phyloP scores from a whole-genome alignment of 2,888 invertebrate species.

The Drosophila macrospina region DNA sequence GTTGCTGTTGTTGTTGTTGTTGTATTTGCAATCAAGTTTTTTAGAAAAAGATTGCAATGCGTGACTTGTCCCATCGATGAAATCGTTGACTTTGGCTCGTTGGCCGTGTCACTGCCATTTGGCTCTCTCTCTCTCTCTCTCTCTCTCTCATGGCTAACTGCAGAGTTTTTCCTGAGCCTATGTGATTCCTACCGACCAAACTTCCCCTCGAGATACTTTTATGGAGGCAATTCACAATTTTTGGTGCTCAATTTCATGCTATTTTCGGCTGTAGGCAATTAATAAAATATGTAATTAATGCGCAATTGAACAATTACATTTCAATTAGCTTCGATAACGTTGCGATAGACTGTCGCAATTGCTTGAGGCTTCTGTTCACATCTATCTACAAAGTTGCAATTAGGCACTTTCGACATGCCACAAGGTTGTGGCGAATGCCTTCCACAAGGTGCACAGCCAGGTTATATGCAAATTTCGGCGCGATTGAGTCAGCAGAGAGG shows the following conservation, averaged over 20 bases:
- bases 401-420: slow-evolving; percentile 51
- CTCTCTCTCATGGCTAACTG: slow-evolving; percentile 19
- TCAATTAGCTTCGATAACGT: slow-evolving; percentile 57
- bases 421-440: slow-evolving; percentile 29
- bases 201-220: slow-evolving; percentile 17
- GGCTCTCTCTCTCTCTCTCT: slow-evolving; percentile 15
- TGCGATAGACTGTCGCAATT: slow-evolving; percentile 20
- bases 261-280: slow-evolving; percentile 68
- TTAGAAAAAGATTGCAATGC: slow-evolving; percentile 67
- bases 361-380: slow-evolving; percentile 18
- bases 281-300: slow-evolving; percentile 63
- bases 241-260: slow-evolving; percentile 24
- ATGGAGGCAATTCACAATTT: slow-evolving; percentile 26
- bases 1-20: slow-evolving; percentile 11
- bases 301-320: slow-evolving; percentile 67
- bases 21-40: slow-evolving; percentile 70
- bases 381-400: slow-evolving; percentile 24
- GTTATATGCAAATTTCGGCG: slow-evolving; percentile 59
- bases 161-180: slow-evolving; percentile 4
- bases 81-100: slow-evolving; percentile 38
- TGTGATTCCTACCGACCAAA: slow-evolving; percentile 35
- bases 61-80: slow-evolving; percentile 67
- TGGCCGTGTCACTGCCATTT: slow-evolving; percentile 65
- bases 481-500: slow-evolving; percentile 39
- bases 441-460: slow-evolving; percentile 41